A percentile compares a stretch with the other conserved stretches of the same genome.
phyloP scores from a whole-genome alignment of 2,797 vertebrate genomes.

The Eospalax fontanierii region DNA sequence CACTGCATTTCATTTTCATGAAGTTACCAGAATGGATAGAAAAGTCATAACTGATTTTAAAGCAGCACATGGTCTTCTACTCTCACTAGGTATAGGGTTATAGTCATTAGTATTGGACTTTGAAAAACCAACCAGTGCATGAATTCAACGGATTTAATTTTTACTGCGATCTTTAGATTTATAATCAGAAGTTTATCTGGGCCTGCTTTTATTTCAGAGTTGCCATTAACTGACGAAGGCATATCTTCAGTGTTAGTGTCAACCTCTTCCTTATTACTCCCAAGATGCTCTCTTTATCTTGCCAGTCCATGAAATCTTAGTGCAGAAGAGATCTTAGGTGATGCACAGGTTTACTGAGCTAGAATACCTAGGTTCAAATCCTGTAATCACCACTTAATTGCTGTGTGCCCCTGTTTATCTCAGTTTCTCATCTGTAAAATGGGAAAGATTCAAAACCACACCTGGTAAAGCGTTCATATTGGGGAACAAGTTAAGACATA shows the following conservation, averaged over 20 bases:
- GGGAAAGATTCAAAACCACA: not conserved
- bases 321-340: not conserved
- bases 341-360: not conserved
- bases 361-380: conserved; percentile 27
- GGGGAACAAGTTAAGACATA: conserved; percentile 39
- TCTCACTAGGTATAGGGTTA: conserved; percentile 17
- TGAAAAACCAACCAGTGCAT: conserved; percentile 54
- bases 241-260: conserved; percentile 1
- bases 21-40: conserved; percentile 56
- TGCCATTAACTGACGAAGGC: not conserved
- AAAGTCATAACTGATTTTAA: conserved; percentile 58
- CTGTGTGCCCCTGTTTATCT: not conserved
- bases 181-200: conserved; percentile 19
- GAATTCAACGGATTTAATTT: conserved; percentile 58
- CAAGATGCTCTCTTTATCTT: conserved; percentile 11
- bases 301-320: conserved; percentile 37
- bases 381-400: not conserved
- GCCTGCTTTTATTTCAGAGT: conserved; percentile 18
- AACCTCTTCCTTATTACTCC: conserved; percentile 3
- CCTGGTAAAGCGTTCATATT: not conserved
- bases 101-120: conserved; percentile 64
- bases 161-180: conserved; percentile 26
- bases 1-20: conserved; percentile 54
- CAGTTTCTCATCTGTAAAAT: conserved; percentile 43
- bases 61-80: not conserved